Evolutionary conservation across 2,888 invertebrate genomes (phyloP).

Genomic region (Acanthosepion esculentum): DNA sequence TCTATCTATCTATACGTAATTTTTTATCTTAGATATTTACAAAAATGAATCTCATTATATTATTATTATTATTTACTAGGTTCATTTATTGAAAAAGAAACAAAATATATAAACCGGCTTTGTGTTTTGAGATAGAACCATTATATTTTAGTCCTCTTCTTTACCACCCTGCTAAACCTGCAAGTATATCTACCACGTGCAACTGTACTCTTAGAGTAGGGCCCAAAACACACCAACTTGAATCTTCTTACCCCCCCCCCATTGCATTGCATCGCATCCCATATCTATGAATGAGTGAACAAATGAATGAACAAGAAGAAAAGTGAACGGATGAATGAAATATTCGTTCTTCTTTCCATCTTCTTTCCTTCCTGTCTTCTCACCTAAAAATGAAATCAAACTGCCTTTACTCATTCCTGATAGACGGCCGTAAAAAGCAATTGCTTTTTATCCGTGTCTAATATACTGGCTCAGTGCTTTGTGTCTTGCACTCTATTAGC

Average conservation of each 20-base stretch:
- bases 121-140: no score
- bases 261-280: no score
- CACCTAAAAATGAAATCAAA: not conserved
- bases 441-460: not conserved
- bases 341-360: not conserved
- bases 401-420: not conserved
- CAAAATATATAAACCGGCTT: no score
- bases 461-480: not conserved
- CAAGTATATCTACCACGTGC: not conserved
- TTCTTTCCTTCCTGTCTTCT: not conserved
- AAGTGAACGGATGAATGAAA: not conserved
- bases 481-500: not conserved
- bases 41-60: no score
- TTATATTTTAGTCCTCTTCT: no score
- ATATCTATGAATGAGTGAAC: no score
- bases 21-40: no score
- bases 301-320: not conserved
- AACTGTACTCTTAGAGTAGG: not conserved
- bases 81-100: no score
- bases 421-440: not conserved
- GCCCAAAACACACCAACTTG: no score
- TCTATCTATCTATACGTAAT: no score
- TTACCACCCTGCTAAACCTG: not conserved
- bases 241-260: no score
- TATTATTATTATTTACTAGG: no score